phyloP scores from a whole-genome alignment of 2,113 vertebrate species.

The Sylvietta virens region DNA sequence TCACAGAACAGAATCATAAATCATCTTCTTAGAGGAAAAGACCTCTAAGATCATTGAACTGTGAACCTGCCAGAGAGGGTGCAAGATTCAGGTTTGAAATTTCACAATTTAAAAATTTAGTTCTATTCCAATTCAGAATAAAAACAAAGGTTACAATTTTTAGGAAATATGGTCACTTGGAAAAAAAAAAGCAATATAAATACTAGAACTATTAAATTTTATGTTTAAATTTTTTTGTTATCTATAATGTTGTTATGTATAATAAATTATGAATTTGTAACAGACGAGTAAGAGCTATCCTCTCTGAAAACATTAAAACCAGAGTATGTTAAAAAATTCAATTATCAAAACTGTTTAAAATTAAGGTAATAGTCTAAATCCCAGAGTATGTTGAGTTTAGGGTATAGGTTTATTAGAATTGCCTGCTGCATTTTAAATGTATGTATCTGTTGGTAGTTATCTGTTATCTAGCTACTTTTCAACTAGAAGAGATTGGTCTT shows the following conservation, averaged over 20 bases:
- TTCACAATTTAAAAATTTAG: neutral
- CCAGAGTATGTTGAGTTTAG: neutral
- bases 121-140: neutral
- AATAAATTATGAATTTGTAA: neutral
- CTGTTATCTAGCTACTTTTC: constrained; percentile 85
- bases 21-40: neutral
- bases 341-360: neutral
- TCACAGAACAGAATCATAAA: neutral
- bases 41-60: neutral
- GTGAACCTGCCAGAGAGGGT: neutral
- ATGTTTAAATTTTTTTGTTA: neutral
- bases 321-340: neutral
- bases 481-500: constrained; percentile 82
- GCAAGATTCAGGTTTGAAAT: neutral
- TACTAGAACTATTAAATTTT: neutral
- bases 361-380: neutral
- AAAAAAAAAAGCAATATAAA: neutral
- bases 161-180: neutral
- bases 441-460: constrained; percentile 75
- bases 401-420: neutral
- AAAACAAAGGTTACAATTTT: neutral
- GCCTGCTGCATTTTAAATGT: neutral
- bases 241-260: neutral
- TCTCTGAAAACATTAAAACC: neutral
- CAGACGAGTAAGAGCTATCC: neutral